phyloP scores from a whole-genome alignment of 2,113 vertebrate genomes.

The Megaptera novaeangliae region DNA sequence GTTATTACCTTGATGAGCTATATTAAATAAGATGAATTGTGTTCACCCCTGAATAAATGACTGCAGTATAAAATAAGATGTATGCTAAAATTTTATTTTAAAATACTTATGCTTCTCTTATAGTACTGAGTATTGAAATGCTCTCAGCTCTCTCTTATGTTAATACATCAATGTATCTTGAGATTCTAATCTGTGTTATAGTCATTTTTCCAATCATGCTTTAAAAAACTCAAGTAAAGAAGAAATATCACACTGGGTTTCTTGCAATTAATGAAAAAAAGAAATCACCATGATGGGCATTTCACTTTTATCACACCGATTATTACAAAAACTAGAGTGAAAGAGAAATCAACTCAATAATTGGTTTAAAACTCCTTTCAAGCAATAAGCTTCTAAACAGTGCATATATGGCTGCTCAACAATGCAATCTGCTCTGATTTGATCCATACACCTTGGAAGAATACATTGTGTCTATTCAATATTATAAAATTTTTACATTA shows the following conservation, averaged over 20 bases:
- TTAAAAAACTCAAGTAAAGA: background rate
- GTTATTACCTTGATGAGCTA: background rate
- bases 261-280: background rate
- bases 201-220: background rate
- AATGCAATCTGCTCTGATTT: background rate
- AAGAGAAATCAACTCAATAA: background rate
- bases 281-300: background rate
- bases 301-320: background rate
- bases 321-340: background rate
- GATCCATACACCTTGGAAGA: background rate
- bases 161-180: background rate
- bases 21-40: background rate
- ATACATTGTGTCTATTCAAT: background rate
- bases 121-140: background rate
- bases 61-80: background rate
- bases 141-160: background rate
- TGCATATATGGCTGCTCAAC: background rate
- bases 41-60: background rate
- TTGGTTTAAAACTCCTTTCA: background rate
- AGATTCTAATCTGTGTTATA: background rate
- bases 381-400: background rate
- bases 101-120: background rate
- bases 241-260: background rate
- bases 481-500: background rate
- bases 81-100: background rate